A percentile compares a stretch with the other conserved stretches of the same genome.
These are phyloP conservation scores for Drosophila nigricruria DNA, from an alignment of 2,888 invertebrate species.

Conservation along the genomic window DNA sequence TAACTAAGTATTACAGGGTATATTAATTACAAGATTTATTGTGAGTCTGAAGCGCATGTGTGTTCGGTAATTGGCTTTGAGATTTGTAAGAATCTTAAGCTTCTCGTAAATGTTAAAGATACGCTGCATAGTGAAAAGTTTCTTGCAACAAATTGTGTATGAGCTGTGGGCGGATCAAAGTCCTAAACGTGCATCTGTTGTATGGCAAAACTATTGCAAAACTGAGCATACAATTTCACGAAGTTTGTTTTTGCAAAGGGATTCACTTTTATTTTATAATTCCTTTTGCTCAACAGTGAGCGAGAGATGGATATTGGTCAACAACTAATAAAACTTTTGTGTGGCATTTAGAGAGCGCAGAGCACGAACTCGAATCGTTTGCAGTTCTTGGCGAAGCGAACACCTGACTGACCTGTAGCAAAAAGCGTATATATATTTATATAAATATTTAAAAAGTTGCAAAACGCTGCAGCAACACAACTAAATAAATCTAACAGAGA, in stretches of 20 bases:
- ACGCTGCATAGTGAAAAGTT: slow-evolving; percentile 15
- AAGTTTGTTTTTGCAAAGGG: slow-evolving; percentile 36
- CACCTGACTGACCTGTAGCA: slow-evolving; percentile 30
- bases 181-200: neutral
- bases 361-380: slow-evolving; percentile 31
- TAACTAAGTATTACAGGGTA: too few species aligned
- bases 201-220: slow-evolving; percentile 30
- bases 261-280: neutral
- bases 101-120: neutral
- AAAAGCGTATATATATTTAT: slow-evolving; percentile 6
- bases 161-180: neutral
- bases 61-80: slow-evolving; percentile 13
- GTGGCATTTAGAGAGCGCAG: slow-evolving; percentile 53
- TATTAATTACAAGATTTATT: neutral
- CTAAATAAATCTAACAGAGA: slow-evolving; percentile 20
- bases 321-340: slow-evolving; percentile 75
- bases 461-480: slow-evolving; percentile 47
- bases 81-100: neutral
- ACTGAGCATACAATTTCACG: slow-evolving; percentile 34
- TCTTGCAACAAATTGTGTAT: slow-evolving; percentile 5
- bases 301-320: slow-evolving; percentile 62
- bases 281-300: slow-evolving; percentile 7
- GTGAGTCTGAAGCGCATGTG: neutral
- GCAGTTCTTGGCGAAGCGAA: neutral
- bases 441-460: slow-evolving; percentile 73